phyloP scores from a whole-genome alignment of 2,797 vertebrate species.

The Hipposideros larvatus region DNA sequence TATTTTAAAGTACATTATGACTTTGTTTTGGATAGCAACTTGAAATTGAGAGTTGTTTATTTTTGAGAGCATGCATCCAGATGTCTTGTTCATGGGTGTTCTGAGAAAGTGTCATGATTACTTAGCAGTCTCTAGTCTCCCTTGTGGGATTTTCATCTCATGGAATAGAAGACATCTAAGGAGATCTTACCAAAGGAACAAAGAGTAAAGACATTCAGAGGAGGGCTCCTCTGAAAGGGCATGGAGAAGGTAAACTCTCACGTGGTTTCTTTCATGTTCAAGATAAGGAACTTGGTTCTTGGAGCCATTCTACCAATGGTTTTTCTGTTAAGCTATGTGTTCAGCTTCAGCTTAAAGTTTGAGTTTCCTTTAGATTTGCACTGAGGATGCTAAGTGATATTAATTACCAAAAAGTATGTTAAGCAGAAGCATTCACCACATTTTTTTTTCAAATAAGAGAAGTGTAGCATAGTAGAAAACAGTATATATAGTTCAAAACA shows the following conservation, averaged over 20 bases:
- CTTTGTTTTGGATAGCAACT: conserved; percentile 24
- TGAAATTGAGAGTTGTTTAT: conserved; percentile 11
- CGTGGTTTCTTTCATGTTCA: conserved; percentile 38
- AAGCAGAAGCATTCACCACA: neutral
- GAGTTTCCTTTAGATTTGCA: conserved; percentile 23
- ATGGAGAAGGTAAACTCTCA: conserved; percentile 21
- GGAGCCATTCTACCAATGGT: neutral
- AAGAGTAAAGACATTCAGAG: conserved; percentile 66
- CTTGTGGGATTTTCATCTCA: neutral
- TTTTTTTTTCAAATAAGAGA: conserved; percentile 19
- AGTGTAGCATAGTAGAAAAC: neutral
- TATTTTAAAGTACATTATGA: neutral
- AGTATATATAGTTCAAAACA: neutral
- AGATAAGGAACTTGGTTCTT: neutral
- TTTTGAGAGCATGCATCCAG: neutral
- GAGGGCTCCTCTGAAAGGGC: conserved; percentile 55
- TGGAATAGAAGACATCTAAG: neutral
- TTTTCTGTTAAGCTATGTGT: neutral
- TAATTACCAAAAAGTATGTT: neutral
- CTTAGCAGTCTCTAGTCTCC: neutral
- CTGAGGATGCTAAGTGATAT: neutral
- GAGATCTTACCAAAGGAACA: neutral
- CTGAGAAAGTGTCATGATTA: neutral
- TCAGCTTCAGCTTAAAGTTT: conserved; percentile 7
- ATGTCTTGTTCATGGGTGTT: neutral